A percentile compares a stretch with the other conserved stretches of the same genome.
These are phyloP conservation scores for Papilio glaucus DNA, from an alignment of 1,140 invertebrate species.

Conservation along the genomic window DNA sequence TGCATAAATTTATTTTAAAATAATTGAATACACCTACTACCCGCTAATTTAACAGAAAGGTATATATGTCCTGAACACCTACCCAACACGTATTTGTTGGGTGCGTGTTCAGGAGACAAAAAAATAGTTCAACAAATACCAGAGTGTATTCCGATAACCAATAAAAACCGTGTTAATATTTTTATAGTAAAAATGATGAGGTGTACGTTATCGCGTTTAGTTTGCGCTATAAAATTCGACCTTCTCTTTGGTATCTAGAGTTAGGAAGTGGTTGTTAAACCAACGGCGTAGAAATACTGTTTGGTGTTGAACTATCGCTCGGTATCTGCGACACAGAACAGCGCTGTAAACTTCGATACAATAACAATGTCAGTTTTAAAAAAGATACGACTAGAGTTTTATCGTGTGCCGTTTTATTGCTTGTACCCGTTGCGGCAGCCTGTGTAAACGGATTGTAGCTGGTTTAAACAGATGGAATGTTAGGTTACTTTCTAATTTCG, in stretches of 20 bases:
- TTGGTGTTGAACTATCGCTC: too few species aligned
- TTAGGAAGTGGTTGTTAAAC: background rate
- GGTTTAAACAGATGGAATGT: background rate
- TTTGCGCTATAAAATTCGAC: background rate
- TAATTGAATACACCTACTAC: too few species aligned
- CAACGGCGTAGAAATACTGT: background rate
- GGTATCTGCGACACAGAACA: background rate
- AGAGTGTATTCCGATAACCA: background rate
- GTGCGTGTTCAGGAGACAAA: too few species aligned
- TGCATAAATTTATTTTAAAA: too few species aligned
- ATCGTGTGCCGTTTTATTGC: constrained; percentile 3
- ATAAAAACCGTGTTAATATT: background rate
- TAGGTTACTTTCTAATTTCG: constrained; percentile 4
- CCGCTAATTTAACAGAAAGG: too few species aligned
- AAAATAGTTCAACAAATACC: too few species aligned
- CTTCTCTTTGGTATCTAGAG: background rate
- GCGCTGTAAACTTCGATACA: constrained; percentile 24
- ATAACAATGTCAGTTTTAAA: constrained; percentile 32
- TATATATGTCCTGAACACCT: too few species aligned
- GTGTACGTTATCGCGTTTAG: background rate
- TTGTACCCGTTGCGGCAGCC: background rate
- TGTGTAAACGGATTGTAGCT: constrained; percentile 13
- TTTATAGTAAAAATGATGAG: background rate
- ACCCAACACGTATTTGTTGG: too few species aligned
- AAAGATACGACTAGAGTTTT: constrained; percentile 22